phyloP scores from a whole-genome alignment of 2,113 vertebrate species.

The Sclerurus mexicanus region DNA sequence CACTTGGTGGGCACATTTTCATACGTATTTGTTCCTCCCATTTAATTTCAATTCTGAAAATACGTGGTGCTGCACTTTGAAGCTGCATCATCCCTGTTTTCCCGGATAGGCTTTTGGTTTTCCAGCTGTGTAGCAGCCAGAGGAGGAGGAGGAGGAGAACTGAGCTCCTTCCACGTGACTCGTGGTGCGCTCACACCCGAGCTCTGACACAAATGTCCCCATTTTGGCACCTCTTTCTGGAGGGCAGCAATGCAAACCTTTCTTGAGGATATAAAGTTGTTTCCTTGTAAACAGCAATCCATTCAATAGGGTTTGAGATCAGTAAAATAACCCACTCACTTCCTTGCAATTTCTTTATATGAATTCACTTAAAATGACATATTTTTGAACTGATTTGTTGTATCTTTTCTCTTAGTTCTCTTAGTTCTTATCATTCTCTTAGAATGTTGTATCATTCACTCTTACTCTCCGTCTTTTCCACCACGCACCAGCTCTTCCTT shows the following conservation, averaged over 20 bases:
- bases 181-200: fast-evolving
- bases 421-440: too few relatives aligned
- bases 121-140: not conserved
- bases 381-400: not conserved
- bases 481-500: not conserved
- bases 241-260: not conserved
- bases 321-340: not conserved
- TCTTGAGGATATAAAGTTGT: not conserved
- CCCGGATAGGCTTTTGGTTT: not conserved
- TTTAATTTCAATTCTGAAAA: not conserved
- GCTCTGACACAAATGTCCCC: not conserved
- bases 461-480: not conserved
- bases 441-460: not conserved
- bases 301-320: not conserved
- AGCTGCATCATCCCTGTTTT: not conserved
- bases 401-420: too few relatives aligned
- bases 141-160: not conserved
- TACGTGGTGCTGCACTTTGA: not conserved
- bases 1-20: not conserved
- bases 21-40: not conserved
- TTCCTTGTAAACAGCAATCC: not conserved
- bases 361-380: not conserved
- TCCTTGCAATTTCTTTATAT: not conserved
- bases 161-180: not conserved
- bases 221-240: not conserved